These are phyloP conservation scores for Empidonax alnorum DNA, from an alignment of 2,113 vertebrate species.

Conservation along the genomic window DNA sequence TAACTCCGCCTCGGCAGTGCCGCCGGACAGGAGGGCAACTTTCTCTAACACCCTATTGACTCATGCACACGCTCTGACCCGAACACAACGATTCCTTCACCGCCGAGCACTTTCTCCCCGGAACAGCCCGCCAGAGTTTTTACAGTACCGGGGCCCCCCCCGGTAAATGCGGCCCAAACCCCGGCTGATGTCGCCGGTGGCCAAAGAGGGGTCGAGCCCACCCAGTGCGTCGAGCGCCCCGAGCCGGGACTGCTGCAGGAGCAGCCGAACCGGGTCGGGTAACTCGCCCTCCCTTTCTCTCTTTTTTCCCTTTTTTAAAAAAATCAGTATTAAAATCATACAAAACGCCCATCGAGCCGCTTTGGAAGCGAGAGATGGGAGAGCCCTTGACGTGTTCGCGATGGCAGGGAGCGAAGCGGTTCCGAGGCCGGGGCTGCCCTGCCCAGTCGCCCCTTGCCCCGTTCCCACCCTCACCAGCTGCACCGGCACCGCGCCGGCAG, in stretches of 20 bases:
- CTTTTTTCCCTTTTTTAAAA: rapidly evolving
- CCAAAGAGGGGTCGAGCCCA: background rate
- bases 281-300: background rate
- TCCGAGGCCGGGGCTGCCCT: background rate
- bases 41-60: background rate
- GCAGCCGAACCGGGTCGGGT: background rate
- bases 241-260: background rate
- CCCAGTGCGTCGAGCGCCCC: background rate
- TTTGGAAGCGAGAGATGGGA: background rate
- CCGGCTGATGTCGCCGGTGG: background rate
- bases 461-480: background rate
- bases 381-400: background rate
- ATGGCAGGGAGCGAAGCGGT: background rate
- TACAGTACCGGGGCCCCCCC: background rate
- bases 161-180: background rate
- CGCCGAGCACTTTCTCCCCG: background rate
- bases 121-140: background rate
- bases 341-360: background rate
- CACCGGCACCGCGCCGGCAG: background rate
- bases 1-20: background rate
- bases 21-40: background rate
- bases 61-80: background rate
- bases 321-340: background rate
- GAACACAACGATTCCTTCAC: background rate
- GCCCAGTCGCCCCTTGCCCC: background rate